Percentiles rank a stretch among this genome's conserved stretches.
These are phyloP conservation scores for Spicauda simplicius DNA, from an alignment of 2,888 invertebrate genomes.

Conservation along the genomic window DNA sequence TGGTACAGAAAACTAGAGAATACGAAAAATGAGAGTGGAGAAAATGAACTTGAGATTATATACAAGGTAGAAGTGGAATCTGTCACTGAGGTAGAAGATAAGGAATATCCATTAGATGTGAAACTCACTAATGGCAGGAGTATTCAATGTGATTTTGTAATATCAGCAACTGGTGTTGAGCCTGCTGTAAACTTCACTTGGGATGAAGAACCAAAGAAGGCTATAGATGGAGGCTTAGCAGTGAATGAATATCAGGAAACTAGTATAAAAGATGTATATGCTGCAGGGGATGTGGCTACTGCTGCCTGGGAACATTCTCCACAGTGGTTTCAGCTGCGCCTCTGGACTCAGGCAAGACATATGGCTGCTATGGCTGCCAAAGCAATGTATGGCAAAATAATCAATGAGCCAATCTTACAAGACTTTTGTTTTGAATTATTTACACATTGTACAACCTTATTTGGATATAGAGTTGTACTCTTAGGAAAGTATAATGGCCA, in stretches of 20 bases:
- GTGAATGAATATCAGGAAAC: conserved; percentile 96
- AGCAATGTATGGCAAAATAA: conserved; percentile 89
- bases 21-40: conserved; percentile 81
- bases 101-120: conserved; percentile 89
- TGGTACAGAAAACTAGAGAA: conserved; percentile 91
- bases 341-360: conserved; percentile 99
- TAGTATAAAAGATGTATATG: conserved; percentile 91
- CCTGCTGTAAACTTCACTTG: conserved; percentile 87
- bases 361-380: conserved; percentile 98
- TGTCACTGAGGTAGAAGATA: conserved; percentile 62
- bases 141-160: conserved; percentile 93
- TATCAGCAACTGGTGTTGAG: conserved; percentile 97
- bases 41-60: conserved; percentile 85
- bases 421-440: conserved; percentile 99
- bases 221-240: conserved; percentile 91
- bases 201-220: conserved; percentile 78
- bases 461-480: conserved; percentile 96
- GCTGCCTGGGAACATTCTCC: conserved; percentile 91
- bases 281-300: conserved; percentile 97
- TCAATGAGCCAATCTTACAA: conserved; percentile 88
- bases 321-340: conserved; percentile 97
- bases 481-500: conserved; percentile 97
- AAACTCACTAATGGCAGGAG: conserved; percentile 89
- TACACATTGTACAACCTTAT: conserved; percentile 97
- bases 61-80: conserved; percentile 84